These are phyloP conservation scores for Dicyrtoma fusca DNA, from an alignment of 2,888 invertebrate genomes.

Conservation along the genomic window DNA sequence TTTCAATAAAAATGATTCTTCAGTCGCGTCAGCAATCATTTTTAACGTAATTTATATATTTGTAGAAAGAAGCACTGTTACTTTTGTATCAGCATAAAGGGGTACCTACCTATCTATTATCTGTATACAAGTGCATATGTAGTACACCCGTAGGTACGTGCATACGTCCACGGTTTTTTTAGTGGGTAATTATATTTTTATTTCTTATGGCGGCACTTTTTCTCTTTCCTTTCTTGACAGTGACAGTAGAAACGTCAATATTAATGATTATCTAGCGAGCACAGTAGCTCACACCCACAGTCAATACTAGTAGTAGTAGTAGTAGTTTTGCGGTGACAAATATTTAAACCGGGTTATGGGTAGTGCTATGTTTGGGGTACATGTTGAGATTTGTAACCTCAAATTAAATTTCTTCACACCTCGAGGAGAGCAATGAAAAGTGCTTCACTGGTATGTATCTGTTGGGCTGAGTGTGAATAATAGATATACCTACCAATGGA, in stretches of 20 bases:
- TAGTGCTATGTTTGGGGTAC: conserved; percentile 31
- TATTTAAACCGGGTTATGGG: conserved; percentile 37
- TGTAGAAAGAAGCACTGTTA: conserved; percentile 16
- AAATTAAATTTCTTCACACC: conserved; percentile 41
- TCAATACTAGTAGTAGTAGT: background rate
- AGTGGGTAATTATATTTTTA: background rate
- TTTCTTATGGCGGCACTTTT: background rate
- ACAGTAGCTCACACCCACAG: background rate
- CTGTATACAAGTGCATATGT: too few relatives aligned
- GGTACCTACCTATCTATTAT: background rate
- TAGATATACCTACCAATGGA: background rate
- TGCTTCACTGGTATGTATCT: background rate
- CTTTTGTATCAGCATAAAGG: background rate
- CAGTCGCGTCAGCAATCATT: too few relatives aligned
- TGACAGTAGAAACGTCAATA: conserved; percentile 1
- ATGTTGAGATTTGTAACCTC: conserved; percentile 23
- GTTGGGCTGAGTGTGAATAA: background rate
- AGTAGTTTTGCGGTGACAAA: background rate
- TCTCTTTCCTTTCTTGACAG: background rate
- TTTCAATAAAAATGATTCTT: conserved; percentile 34
- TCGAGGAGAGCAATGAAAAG: conserved; percentile 17
- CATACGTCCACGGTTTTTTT: background rate
- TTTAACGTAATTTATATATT: background rate
- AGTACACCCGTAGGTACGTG: too few relatives aligned
- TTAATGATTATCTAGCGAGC: background rate